These are phyloP conservation scores for Brachyhypopomus occidentalis DNA, from an alignment of 2,113 vertebrate species.

Conservation along the genomic window DNA sequence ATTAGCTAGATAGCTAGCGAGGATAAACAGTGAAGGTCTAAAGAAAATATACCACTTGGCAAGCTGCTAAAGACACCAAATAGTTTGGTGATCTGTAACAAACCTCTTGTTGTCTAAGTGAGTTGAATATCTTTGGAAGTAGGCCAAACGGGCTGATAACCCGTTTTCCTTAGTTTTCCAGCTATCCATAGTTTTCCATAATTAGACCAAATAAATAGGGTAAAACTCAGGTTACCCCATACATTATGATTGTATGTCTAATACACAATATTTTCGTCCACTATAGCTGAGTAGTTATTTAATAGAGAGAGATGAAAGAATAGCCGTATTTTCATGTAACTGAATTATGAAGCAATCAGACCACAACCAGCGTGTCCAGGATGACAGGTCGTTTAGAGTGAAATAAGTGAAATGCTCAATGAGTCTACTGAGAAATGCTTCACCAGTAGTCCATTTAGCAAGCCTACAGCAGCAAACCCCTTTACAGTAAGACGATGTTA, in stretches of 20 bases:
- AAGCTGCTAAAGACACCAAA: neutral
- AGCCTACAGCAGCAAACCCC: neutral
- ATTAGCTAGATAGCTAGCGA: too few species aligned
- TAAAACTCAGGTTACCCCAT: neutral
- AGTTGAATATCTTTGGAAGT: constrained; percentile 47
- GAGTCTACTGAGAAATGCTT: neutral
- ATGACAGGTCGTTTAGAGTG: too few species aligned
- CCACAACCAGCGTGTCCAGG: neutral
- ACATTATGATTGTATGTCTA: neutral
- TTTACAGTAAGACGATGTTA: neutral
- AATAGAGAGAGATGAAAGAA: too few species aligned
- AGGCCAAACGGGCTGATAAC: constrained; percentile 46
- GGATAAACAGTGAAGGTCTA: neutral
- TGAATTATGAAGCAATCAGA: neutral
- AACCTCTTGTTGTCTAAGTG: neutral
- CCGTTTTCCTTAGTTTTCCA: neutral
- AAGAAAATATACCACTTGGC: neutral
- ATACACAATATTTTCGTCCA: neutral
- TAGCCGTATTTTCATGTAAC: too few species aligned
- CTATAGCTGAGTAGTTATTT: neutral
- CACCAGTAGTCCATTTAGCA: neutral
- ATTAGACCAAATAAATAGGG: constrained; percentile 23
- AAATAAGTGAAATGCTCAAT: too few species aligned
- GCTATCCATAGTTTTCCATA: constrained; percentile 29
- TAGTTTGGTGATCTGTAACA: too few species aligned